Conservation (phyloP, 2,888 invertebrate genomes). For the Cerastis leucographa region DNA sequence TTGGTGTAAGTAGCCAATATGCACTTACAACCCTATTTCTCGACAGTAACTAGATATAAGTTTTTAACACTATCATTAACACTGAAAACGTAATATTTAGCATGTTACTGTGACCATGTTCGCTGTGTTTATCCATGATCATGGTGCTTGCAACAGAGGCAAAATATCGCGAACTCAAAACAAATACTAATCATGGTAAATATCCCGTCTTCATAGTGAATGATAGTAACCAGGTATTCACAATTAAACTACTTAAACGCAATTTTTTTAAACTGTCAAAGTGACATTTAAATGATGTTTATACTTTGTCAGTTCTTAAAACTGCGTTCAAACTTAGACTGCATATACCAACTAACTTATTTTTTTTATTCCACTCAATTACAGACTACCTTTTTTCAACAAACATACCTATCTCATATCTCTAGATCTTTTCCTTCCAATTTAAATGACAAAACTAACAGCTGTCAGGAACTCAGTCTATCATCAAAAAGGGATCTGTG, state of each 20-base stretch:
- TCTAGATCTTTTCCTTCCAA: conserved; percentile 2
- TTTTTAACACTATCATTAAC: no score
- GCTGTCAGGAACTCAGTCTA: conserved; percentile 33
- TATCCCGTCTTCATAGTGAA: no score
- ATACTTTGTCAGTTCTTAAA: conserved; percentile 9
- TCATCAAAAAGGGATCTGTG: conserved; percentile 63
- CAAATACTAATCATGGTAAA: no score
- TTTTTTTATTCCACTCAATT: neutral
- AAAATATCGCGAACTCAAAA: no score
- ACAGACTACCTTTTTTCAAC: neutral
- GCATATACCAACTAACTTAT: neutral
- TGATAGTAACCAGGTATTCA: neutral
- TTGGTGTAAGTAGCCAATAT: no score
- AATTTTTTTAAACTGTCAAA: neutral
- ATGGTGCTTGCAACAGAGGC: no score
- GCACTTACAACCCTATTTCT: neutral
- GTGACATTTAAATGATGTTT: conserved; percentile 13
- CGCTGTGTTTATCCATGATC: no score
- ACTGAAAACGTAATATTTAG: no score
- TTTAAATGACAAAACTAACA: conserved; percentile 38
- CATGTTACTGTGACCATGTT: no score
- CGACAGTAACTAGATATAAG: no score
- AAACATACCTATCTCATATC: neutral
- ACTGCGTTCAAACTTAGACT: neutral
- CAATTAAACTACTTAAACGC: neutral